Percentiles rank a stretch among this genome's conserved stretches.
Conservation (phyloP, 2,113 vertebrate species). For the Gasterosteus aculeatus region DNA sequence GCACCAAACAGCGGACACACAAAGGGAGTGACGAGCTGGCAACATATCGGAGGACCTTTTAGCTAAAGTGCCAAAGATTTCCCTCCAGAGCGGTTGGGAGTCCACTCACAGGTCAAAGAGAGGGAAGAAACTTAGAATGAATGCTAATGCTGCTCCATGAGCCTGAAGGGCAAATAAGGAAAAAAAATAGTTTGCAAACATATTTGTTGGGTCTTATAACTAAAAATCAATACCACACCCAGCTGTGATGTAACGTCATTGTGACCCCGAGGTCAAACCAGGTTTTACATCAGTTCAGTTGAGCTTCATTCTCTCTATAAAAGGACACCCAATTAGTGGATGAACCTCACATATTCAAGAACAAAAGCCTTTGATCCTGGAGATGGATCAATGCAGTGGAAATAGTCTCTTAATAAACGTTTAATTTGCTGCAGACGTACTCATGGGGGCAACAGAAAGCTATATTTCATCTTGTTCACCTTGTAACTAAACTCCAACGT, state of each 20-base stretch:
- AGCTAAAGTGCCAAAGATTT: background rate
- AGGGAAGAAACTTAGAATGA: background rate
- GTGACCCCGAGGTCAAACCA: background rate
- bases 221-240: background rate
- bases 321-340: background rate
- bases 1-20: background rate
- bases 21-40: background rate
- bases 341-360: background rate
- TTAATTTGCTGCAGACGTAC: background rate
- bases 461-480: background rate
- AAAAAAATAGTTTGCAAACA: background rate
- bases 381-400: slow-evolving; percentile 1
- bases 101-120: background rate
- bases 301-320: slow-evolving; percentile 14
- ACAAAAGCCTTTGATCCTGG: background rate
- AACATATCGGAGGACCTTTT: background rate
- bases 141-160: background rate
- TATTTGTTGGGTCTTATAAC: too few relatives aligned
- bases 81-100: background rate
- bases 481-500: background rate
- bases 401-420: background rate
- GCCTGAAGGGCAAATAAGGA: background rate
- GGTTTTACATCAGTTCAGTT: background rate
- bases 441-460: background rate
- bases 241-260: background rate